Evolutionary conservation across 2,113 vertebrate species (phyloP).

Genomic region (Sebastes fasciatus): DNA sequence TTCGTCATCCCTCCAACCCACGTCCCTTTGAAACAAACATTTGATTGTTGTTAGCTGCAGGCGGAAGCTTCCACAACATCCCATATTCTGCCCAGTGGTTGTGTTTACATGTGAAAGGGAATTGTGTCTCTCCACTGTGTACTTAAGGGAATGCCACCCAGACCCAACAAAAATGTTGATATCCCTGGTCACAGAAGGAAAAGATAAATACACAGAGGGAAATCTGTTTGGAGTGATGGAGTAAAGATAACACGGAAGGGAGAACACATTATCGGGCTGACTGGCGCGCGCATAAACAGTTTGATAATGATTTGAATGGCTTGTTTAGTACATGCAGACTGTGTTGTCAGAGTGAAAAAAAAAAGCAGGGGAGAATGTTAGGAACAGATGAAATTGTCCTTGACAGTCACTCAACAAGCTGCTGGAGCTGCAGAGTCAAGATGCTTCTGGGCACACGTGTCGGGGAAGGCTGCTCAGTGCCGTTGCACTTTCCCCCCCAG

Average conservation of each 20-base stretch:
- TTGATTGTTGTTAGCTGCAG: slow-evolving; percentile 51
- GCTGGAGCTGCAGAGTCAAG: slow-evolving; percentile 13
- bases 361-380: slow-evolving; percentile 18
- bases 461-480: background rate
- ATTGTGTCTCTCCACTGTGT: slow-evolving; percentile 54
- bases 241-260: slow-evolving; percentile 36
- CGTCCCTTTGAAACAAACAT: slow-evolving; percentile 47
- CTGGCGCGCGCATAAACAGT: slow-evolving; percentile 34
- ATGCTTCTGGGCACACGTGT: background rate
- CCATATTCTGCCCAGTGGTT: slow-evolving; percentile 30
- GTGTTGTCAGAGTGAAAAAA: background rate
- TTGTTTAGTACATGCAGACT: slow-evolving; percentile 34
- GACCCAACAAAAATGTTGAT: slow-evolving; percentile 46
- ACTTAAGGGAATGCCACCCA: slow-evolving; percentile 46
- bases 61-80: slow-evolving; percentile 5
- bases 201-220: slow-evolving; percentile 41
- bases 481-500: background rate
- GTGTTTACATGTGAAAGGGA: slow-evolving; percentile 50
- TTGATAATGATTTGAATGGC: slow-evolving; percentile 38
- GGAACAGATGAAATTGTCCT: slow-evolving; percentile 52
- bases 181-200: slow-evolving; percentile 32
- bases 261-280: slow-evolving; percentile 40
- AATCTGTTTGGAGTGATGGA: slow-evolving; percentile 43
- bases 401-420: slow-evolving; percentile 56
- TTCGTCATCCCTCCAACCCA: background rate